Conservation (phyloP, 1,140 invertebrate genomes). For the Melipona quadrifasciata region DNA sequence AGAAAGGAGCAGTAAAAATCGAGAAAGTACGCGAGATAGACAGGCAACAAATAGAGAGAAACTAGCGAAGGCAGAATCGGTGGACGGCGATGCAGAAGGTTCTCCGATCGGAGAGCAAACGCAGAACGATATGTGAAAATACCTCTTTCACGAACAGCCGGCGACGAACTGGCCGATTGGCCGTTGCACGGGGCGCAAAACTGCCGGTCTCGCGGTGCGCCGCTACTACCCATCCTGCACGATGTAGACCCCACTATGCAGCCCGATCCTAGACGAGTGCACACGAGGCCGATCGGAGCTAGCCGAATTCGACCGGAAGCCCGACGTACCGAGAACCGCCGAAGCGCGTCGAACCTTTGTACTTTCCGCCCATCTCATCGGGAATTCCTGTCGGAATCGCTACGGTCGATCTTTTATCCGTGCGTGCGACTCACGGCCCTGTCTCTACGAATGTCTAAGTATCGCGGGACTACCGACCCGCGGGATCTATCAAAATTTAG, state of each 20-base stretch:
- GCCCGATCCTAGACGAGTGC: constrained; percentile 64
- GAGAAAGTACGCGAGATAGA: constrained; percentile 1
- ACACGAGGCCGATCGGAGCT: constrained; percentile 70
- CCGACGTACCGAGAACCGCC: constrained; percentile 38
- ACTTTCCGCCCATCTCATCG: constrained; percentile 70
- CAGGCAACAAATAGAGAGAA: constrained; percentile 12
- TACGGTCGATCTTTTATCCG: constrained; percentile 61
- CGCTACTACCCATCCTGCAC: constrained; percentile 67
- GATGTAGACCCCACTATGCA: constrained; percentile 52
- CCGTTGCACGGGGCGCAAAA: constrained; percentile 70
- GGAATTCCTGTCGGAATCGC: constrained; percentile 68
- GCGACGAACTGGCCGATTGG: constrained; percentile 80
- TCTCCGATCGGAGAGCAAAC: constrained; percentile 28
- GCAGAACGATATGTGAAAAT: constrained; percentile 55
- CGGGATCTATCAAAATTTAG: constrained; percentile 43
- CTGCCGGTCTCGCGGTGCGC: constrained; percentile 53
- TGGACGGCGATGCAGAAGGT: neutral
- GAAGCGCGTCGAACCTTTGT: constrained; percentile 65
- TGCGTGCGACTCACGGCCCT: constrained; percentile 13
- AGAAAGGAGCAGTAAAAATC: neutral
- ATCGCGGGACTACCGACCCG: constrained; percentile 43
- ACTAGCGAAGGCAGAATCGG: constrained; percentile 13
- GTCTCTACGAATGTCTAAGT: constrained; percentile 4
- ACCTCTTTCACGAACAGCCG: constrained; percentile 75
- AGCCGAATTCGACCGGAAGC: constrained; percentile 74